Evolutionary conservation across 2,113 vertebrate genomes (phyloP).

Genomic region (Elaphurus davidianus): DNA sequence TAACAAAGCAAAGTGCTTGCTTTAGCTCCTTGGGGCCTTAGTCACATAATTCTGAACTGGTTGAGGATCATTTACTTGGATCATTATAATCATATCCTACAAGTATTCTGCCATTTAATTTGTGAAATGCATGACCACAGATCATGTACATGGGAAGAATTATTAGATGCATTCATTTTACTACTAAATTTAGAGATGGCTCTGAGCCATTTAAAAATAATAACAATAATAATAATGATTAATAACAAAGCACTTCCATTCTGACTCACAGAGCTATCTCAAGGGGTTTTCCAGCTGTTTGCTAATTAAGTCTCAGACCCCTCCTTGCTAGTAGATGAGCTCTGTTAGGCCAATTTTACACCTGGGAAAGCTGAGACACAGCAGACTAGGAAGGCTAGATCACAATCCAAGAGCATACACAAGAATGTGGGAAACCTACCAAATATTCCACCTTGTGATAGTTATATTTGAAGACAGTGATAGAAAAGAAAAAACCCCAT

Average conservation of each 20-base stretch:
- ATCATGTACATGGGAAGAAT: constrained; percentile 74
- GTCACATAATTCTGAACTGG: constrained; percentile 78
- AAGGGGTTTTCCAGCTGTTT: constrained; percentile 54
- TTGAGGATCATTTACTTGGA: constrained; percentile 80
- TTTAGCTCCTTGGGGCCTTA: constrained; percentile 78
- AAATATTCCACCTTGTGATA: neutral
- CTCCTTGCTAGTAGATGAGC: neutral
- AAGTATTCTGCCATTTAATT: constrained; percentile 78
- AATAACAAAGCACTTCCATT: constrained; percentile 63
- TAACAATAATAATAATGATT: constrained; percentile 73
- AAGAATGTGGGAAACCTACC: neutral
- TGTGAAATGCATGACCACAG: constrained; percentile 75
- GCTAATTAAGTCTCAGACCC: constrained; percentile 54
- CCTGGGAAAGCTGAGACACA: constrained; percentile 32
- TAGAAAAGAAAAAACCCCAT: neutral
- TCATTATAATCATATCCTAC: constrained; percentile 77
- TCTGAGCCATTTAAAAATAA: constrained; percentile 77
- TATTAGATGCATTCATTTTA: constrained; percentile 74
- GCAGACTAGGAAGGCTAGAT: neutral
- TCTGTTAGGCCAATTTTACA: constrained; percentile 25
- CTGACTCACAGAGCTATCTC: constrained; percentile 53
- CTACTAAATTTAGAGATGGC: constrained; percentile 73
- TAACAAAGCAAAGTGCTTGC: constrained; percentile 75
- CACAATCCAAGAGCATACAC: neutral
- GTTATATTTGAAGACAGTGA: neutral